These are phyloP conservation scores for Ctenicera cuprea DNA, from an alignment of 2,888 invertebrate genomes.

Conservation along the genomic window DNA sequence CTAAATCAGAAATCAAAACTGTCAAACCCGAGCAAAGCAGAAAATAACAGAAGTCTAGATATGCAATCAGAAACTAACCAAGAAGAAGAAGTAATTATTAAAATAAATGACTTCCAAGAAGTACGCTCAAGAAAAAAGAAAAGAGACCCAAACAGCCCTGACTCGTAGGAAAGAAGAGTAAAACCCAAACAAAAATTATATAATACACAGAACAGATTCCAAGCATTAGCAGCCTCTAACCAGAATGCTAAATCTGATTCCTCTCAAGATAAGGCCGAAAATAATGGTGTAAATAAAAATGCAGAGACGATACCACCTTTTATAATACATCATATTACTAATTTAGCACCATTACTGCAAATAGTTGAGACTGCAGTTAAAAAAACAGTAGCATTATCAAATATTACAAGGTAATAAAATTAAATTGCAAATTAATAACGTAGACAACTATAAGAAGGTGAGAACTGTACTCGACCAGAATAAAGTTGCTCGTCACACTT, in stretches of 20 bases:
- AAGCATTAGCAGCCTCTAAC: slow-evolving; percentile 1
- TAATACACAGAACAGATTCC: slow-evolving; percentile 7
- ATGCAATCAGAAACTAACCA: slow-evolving; percentile 11
- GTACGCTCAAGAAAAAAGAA: slow-evolving; percentile 5
- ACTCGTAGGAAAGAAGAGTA: slow-evolving; percentile 6
- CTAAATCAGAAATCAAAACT: slow-evolving; percentile 13
- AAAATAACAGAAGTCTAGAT: slow-evolving; percentile 11
- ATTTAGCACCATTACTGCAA: slow-evolving; percentile 11
- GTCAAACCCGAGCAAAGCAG: slow-evolving; percentile 6
- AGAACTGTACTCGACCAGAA: slow-evolving; percentile 34
- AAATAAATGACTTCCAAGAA: slow-evolving; percentile 15
- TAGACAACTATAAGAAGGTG: slow-evolving; percentile 34
- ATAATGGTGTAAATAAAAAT: slow-evolving; percentile 12
- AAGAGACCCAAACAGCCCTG: slow-evolving; percentile 10
- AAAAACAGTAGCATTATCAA: slow-evolving; percentile 1
- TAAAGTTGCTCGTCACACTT: slow-evolving; percentile 41
- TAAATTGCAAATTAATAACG: slow-evolving; percentile 25
- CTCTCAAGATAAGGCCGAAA: slow-evolving; percentile 12
- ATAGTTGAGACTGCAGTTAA: slow-evolving; percentile 11
- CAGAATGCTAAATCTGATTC: slow-evolving; percentile 11
- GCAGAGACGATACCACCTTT: slow-evolving; percentile 12
- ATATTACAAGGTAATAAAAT: slow-evolving; percentile 18
- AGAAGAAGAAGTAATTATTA: slow-evolving; percentile 16
- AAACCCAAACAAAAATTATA: slow-evolving; percentile 13
- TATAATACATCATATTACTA: slow-evolving; percentile 16